These are phyloP conservation scores for Apodemia mormo DNA, from an alignment of 2,888 invertebrate genomes.

Conservation along the genomic window DNA sequence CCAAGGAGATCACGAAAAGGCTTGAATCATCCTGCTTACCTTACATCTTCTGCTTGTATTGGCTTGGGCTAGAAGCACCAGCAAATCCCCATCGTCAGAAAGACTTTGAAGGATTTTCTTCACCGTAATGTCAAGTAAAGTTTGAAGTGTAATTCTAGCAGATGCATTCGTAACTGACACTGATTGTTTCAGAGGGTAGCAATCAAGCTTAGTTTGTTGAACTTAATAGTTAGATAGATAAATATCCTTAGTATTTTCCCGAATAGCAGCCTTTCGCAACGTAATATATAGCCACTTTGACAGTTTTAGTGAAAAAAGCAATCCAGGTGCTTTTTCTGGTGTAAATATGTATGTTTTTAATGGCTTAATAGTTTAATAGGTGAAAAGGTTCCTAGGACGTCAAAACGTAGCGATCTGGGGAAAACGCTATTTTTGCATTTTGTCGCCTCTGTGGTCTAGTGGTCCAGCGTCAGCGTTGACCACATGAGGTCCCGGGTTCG, in stretches of 20 bases:
- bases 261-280: background rate
- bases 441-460: too few relatives aligned
- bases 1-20: background rate
- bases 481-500: too few relatives aligned
- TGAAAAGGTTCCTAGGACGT: too few relatives aligned
- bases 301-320: slow-evolving; percentile 19
- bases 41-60: background rate
- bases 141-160: slow-evolving; percentile 16
- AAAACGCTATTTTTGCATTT: too few relatives aligned
- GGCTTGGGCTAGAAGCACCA: background rate
- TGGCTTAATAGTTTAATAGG: too few relatives aligned
- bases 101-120: background rate
- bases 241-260: background rate
- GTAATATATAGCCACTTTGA: background rate
- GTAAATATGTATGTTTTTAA: background rate
- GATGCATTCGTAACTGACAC: background rate
- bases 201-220: background rate
- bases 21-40: background rate
- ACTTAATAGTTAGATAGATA: background rate
- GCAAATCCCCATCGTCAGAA: background rate
- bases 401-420: too few relatives aligned
- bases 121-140: background rate
- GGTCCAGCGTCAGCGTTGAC: too few relatives aligned
- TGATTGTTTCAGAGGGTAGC: background rate
- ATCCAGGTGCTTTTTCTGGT: background rate